Evolutionary conservation across 2,888 invertebrate genomes (phyloP), one percentile per base, ranked within the genome.

Genomic region (Antitype chi): DNA sequence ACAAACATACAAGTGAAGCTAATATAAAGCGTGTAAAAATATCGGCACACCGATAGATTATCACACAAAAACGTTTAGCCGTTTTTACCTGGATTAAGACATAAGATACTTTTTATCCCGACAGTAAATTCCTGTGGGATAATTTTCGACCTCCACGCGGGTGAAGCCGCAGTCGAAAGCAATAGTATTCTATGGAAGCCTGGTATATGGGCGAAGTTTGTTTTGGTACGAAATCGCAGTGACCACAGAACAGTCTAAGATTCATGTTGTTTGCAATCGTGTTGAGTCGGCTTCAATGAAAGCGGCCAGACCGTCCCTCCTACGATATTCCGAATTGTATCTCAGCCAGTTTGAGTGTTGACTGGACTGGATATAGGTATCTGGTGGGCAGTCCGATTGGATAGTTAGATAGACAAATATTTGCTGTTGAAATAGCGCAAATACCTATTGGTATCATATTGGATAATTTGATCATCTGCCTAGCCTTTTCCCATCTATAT

Each of bases 281-380:
- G 38, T 81, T 60, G 76, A 32, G 4, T 76, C 9, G 20, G 49
- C 13, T 49, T 55, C 82, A 69, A 70, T 82, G 38, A 59, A 70
- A 76, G 28, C 68, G 38, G 20, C 13, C 28, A 11, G 64, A 9
- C 17, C 47, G 47, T 15, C 11, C 7, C 52, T 49, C 28, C 0
- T 17, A 64, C 52, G 38, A 76, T 76, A 64, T 75, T 59, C 23
- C 25, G 52, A 63, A 53, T 78, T 80, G 38, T 38, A 25, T 64
- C n/a, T 80, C 49, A 43, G 20, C 17, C 1, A 8, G 25, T 59
- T 60, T 59, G 76, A 47, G 17, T 57, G n/a, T 57, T 67, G 20
- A 28, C 23, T 68, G 28, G 57, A 20, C 57, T 64, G 28, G 68
- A 47, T 63, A 63, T 81, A n/a, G n/a, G n/a, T n/a, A 62, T 68